These are phyloP conservation scores for Bothrops jararaca DNA, from an alignment of 2,113 vertebrate species.

Conservation along the genomic window DNA sequence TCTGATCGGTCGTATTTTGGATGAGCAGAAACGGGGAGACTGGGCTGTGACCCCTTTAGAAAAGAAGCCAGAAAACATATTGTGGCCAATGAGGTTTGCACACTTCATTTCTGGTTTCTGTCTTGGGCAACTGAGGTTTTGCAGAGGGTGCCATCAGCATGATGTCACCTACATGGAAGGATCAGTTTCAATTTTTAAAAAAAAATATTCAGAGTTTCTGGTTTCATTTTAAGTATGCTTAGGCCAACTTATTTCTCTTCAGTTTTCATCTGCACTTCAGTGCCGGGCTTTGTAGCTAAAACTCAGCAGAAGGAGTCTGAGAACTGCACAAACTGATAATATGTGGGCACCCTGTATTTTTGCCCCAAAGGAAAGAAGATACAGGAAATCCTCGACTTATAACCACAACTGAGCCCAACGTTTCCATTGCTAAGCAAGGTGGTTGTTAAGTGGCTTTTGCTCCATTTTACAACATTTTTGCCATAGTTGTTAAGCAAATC, in stretches of 20 bases:
- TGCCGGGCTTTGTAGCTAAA: not conserved
- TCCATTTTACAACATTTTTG: not conserved
- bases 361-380: not conserved
- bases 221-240: not conserved
- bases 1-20: not conserved
- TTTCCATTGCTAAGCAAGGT: not conserved
- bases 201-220: not conserved
- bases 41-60: not conserved
- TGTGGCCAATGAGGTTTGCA: not conserved
- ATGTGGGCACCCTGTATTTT: not conserved
- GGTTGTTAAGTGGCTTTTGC: not conserved
- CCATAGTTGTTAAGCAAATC: not conserved
- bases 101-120: not conserved
- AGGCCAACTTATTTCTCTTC: not conserved
- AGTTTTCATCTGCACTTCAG: not conserved
- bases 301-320: not conserved
- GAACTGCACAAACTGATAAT: not conserved
- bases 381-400: not conserved
- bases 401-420: not conserved
- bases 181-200: not conserved
- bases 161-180: not conserved
- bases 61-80: not conserved
- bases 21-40: not conserved
- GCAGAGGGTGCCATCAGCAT: not conserved
- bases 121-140: not conserved